Percentiles rank a stretch among this genome's conserved stretches.
Evolutionary conservation across 1,140 invertebrate species (phyloP).

Genomic region (Maconellicoccus hirsutus): DNA sequence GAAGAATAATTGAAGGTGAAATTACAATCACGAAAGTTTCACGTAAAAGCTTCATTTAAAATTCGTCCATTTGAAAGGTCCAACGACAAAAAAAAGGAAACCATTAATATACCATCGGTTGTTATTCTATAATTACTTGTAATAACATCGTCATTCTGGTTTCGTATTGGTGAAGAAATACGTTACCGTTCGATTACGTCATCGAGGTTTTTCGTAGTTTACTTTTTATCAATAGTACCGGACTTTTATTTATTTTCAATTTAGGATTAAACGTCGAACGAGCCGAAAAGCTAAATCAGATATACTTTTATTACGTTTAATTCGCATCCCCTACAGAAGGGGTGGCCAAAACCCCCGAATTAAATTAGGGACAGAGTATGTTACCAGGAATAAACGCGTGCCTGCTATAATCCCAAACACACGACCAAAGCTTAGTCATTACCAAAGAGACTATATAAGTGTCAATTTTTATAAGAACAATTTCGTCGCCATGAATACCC

Average conservation of each 20-base stretch:
- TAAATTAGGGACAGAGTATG: background rate
- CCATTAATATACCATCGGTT: background rate
- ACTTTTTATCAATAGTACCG: background rate
- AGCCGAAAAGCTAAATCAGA: slow-evolving; percentile 8
- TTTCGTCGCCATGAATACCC: no score
- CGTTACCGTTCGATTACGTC: background rate
- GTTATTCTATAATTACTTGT: background rate
- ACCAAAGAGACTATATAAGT: background rate
- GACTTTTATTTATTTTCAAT: slow-evolving; percentile 1
- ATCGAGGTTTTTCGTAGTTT: no score
- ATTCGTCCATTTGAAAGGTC: background rate
- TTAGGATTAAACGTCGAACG: background rate
- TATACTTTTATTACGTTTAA: slow-evolving; percentile 1
- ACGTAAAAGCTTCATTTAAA: background rate
- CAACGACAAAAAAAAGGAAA: background rate
- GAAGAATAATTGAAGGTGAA: no score
- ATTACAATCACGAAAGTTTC: background rate
- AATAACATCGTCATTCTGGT: background rate
- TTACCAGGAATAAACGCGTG: background rate
- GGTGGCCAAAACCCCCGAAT: background rate
- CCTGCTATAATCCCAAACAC: background rate
- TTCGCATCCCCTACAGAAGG: background rate
- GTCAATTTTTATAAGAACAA: background rate
- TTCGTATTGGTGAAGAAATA: background rate
- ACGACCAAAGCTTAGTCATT: background rate